Evolutionary conservation across 2,797 vertebrate genomes (phyloP), one percentile per base, ranked within the genome.

Genomic region (Argentina silus): DNA sequence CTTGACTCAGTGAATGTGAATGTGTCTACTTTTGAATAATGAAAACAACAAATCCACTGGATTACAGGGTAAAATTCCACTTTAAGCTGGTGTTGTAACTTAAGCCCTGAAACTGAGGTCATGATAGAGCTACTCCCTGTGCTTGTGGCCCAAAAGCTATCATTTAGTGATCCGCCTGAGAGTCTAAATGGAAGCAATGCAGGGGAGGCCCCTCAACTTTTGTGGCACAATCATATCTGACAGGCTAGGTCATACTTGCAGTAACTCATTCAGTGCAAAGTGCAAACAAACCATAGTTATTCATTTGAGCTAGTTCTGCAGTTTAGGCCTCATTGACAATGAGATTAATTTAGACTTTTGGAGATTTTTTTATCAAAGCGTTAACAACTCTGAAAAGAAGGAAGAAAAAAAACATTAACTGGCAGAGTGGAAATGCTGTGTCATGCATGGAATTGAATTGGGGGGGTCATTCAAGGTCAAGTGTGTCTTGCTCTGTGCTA

Each of bases 131-230:
- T 86, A 75, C 89, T 93, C 89, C 88, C 91, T 90, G 75, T 82
- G 86, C 76, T 90, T 91, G 89, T 85, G 91, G 91, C 79, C 85
- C 62, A 74, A 7, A 76, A 74, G 80, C 88, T 94, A 88, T 92
- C 91, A 93, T 93, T 94, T 93, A 78, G 60, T 85, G 81, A 82
- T 79, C 72, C 17, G 75, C 82, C 89, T 86, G 76, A 3, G 67
- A 87, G 84, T 85, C 87, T 81, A 91, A 91, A 89, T 87, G 86
- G 86, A 86, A 81, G 81, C 79, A 50, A 80, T 79, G 77, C 82
- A 78, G 86, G 85, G 79, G 70, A 83, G 75, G 21, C 7, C 42
- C 51, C 50, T 55, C 11, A 14, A 50, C 47, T 42, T 81, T 72
- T 85, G 75, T 27, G 77, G 78, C 76, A 61, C 15, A 78, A 79